Evolutionary conservation across 92 coral and sea anemone genomes (phyloP).

Genomic region (Actinostola sp.): DNA sequence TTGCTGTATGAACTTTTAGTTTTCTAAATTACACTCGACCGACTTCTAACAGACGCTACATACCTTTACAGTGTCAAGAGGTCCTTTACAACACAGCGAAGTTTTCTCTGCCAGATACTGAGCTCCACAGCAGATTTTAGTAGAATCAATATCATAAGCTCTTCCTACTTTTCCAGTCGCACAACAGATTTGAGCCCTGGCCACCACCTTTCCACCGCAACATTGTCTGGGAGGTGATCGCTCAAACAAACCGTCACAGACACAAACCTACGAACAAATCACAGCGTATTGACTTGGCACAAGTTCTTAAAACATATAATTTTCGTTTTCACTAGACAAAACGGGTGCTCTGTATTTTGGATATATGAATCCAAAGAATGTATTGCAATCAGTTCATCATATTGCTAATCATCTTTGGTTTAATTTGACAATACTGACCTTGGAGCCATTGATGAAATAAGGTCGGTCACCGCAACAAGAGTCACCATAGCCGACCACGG

Average conservation of each 20-base stretch:
- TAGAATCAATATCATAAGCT: constrained; percentile 77
- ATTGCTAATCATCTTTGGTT: no score
- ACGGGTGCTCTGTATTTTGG: no score
- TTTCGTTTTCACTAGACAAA: no score
- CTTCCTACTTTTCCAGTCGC: constrained; percentile 69
- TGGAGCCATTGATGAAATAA: constrained; percentile 55
- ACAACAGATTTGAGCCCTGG: constrained; percentile 88
- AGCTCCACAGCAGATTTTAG: constrained; percentile 80
- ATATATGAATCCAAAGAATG: no score
- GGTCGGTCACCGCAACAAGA: constrained; percentile 91
- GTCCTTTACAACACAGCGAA: constrained; percentile 85
- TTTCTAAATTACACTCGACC: no score
- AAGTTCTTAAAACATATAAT: no score
- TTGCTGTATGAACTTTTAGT: no score
- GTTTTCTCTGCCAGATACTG: constrained; percentile 69
- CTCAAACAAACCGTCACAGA: constrained; percentile 79
- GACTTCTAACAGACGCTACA: background rate
- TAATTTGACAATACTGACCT: no score
- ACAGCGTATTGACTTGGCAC: background rate
- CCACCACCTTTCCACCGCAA: constrained; percentile 90
- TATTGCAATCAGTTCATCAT: no score
- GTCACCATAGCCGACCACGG: constrained; percentile 76
- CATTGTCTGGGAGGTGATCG: constrained; percentile 77
- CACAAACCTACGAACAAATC: constrained; percentile 62
- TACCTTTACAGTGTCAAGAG: constrained; percentile 73